A percentile compares a stretch with the other conserved stretches of the same genome.
Conservation (phyloP, 2,888 invertebrate species). For the Pollenia angustigena region DNA sequence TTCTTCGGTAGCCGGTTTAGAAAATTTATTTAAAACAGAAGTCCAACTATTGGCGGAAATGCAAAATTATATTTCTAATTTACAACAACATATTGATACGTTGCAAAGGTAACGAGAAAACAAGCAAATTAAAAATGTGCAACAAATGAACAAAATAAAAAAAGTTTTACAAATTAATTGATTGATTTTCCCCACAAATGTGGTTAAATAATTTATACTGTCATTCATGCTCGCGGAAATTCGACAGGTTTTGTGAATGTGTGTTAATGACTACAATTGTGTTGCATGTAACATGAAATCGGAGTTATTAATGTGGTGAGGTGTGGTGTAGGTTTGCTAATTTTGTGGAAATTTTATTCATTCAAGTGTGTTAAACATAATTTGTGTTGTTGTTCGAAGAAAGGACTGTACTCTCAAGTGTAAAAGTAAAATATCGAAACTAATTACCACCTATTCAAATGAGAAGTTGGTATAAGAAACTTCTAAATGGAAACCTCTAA, state of each 20-base stretch:
- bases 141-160: neutral
- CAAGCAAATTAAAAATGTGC: neutral
- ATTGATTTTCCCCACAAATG: conserved; percentile 9
- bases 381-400: neutral
- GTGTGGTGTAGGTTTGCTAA: neutral
- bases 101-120: conserved; percentile 76
- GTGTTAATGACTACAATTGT: neutral
- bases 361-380: conserved; percentile 2
- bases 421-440: neutral
- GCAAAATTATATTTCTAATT: conserved; percentile 78
- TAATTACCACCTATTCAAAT: conserved; percentile 18
- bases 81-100: conserved; percentile 78
- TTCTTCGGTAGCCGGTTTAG: conserved; percentile 80
- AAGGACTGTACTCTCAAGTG: neutral
- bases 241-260: neutral
- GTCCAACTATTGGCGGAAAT: conserved; percentile 78
- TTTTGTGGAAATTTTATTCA: conserved; percentile 5
- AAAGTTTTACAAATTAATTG: neutral
- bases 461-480: neutral
- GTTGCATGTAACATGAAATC: conserved; percentile 10
- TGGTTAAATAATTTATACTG: conserved; percentile 25
- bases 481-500: neutral
- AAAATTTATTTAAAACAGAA: conserved; percentile 80
- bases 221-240: conserved; percentile 8
- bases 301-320: neutral